Percentiles rank a stretch among this genome's conserved stretches.
These are phyloP conservation scores for Xylota segnis DNA, from an alignment of 2,888 invertebrate species.

Conservation along the genomic window DNA sequence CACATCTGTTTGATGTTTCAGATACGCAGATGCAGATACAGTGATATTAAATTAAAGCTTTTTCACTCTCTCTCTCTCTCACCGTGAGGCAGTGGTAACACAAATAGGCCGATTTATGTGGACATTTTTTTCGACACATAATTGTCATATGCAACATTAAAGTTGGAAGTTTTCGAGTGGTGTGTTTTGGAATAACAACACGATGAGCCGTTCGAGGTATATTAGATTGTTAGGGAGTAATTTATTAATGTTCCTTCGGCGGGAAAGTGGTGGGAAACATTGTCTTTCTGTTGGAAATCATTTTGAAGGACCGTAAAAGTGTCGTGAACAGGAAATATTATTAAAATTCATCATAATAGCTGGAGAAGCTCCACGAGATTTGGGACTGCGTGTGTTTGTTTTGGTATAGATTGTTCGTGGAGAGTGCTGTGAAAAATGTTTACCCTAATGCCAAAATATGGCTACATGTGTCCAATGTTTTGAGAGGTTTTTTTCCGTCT, in stretches of 20 bases:
- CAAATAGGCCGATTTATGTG: constrained; percentile 58
- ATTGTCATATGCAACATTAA: constrained; percentile 69
- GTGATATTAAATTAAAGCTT: constrained; percentile 59
- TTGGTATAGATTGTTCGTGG: constrained; percentile 18
- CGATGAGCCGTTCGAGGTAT: constrained; percentile 3
- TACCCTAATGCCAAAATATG: constrained; percentile 72
- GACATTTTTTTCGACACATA: constrained; percentile 67
- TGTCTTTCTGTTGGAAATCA: constrained; percentile 38
- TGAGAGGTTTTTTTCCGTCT: constrained; percentile 5
- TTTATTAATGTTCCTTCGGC: constrained; percentile 51
- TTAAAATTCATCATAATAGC: constrained; percentile 70
- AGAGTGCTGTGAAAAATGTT: constrained; percentile 36
- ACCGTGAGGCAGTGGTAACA: constrained; percentile 4
- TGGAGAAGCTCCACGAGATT: constrained; percentile 38
- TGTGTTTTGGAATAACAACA: constrained; percentile 13
- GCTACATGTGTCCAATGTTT: constrained; percentile 64
- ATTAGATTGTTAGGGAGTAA: constrained; percentile 52
- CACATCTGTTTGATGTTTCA: constrained; percentile 68
- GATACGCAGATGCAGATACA: neutral
- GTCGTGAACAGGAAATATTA: constrained; percentile 71
- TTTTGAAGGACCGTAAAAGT: constrained; percentile 58
- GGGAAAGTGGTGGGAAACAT: constrained; percentile 56
- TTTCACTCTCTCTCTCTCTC: constrained; percentile 18
- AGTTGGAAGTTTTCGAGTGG: constrained; percentile 32
- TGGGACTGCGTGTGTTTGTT: constrained; percentile 7